Evolutionary conservation across 2,888 invertebrate species (phyloP).

Genomic region (Diarsia mendica): DNA sequence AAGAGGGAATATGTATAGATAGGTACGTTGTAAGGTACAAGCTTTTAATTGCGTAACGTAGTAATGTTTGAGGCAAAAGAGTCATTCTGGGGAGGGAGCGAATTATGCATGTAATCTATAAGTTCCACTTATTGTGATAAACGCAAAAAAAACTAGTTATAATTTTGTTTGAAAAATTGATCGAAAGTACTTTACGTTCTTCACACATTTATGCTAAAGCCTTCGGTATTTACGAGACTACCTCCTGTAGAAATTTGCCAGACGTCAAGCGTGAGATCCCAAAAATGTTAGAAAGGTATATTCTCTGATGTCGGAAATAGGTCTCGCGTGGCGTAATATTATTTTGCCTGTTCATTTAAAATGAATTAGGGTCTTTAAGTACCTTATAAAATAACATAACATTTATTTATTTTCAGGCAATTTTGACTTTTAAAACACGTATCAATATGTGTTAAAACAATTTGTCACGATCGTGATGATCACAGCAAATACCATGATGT

Average conservation of each 20-base stretch:
- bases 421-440: too few species aligned
- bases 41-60: not conserved
- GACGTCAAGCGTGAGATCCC: not conserved
- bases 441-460: too few species aligned
- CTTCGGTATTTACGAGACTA: not conserved
- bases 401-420: too few species aligned
- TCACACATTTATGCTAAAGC: not conserved
- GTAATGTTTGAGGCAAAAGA: not conserved
- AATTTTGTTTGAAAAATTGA: not conserved
- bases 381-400: too few species aligned
- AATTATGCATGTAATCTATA: not conserved
- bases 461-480: too few species aligned
- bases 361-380: not conserved
- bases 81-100: too few species aligned
- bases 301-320: conserved; percentile 2
- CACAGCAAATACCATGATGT: too few species aligned
- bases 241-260: not conserved
- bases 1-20: not conserved
- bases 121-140: too few species aligned
- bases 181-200: not conserved
- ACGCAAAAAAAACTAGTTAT: not conserved
- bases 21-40: too few species aligned
- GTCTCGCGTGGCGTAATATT: not conserved
- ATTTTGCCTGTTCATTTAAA: conserved; percentile 2
- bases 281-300: not conserved